These are phyloP conservation scores for Cenopis cana DNA, from an alignment of 2,888 invertebrate genomes.

Conservation along the genomic window DNA sequence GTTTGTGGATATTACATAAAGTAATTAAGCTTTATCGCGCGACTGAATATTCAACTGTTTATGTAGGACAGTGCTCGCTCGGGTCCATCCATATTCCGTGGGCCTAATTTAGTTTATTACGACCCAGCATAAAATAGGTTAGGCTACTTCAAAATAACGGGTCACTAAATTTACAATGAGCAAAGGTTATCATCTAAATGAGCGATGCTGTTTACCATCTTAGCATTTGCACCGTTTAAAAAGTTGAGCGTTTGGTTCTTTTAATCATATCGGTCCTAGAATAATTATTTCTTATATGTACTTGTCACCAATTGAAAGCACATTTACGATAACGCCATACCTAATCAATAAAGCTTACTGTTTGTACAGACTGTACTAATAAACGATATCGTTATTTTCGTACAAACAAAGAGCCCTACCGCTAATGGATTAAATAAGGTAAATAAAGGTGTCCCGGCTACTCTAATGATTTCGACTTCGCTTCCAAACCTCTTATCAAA, in stretches of 20 bases:
- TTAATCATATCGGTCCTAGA: no score
- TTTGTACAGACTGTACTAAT: background rate
- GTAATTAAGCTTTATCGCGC: background rate
- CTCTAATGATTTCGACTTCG: conserved; percentile 11
- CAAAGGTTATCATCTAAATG: no score
- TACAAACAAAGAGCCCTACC: background rate
- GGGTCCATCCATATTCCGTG: background rate
- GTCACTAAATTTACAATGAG: no score
- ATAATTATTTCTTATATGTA: no score
- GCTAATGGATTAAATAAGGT: conserved; percentile 37
- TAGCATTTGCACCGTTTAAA: no score
- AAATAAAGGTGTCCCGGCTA: conserved; percentile 33
- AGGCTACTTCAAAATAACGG: background rate
- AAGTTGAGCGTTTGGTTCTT: no score
- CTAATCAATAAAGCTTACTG: background rate
- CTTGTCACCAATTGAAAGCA: background rate
- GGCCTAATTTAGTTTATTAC: conserved; percentile 15
- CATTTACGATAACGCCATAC: background rate
- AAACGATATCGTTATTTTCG: conserved; percentile 18
- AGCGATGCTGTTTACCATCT: no score
- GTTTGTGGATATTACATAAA: background rate
- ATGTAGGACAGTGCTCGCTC: background rate
- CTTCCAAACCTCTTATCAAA: background rate
- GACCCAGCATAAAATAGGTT: background rate
- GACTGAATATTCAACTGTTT: background rate